phyloP scores from a whole-genome alignment of 2,888 invertebrate genomes.

The Monochamus alternatus region DNA sequence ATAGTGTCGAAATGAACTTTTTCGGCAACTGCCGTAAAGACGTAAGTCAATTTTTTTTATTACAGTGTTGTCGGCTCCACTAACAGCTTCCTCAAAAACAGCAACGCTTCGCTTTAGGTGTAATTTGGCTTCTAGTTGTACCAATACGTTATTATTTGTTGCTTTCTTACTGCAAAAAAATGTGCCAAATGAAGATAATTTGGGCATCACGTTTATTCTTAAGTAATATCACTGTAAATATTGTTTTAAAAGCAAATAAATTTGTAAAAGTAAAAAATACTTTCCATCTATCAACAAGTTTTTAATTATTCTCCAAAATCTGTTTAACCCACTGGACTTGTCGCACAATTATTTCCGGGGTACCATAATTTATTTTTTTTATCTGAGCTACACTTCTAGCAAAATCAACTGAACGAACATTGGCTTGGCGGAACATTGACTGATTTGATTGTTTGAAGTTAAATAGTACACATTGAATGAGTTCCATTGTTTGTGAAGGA shows the following conservation, averaged over 20 bases:
- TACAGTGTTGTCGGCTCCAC: not conserved
- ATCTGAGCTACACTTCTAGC: not conserved
- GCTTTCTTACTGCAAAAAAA: not conserved
- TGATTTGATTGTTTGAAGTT: not conserved
- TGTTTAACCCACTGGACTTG: too few relatives aligned
- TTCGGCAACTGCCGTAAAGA: not conserved
- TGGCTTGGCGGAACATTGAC: too few relatives aligned
- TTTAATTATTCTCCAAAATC: too few relatives aligned
- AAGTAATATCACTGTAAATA: too few relatives aligned
- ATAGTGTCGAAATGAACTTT: not conserved
- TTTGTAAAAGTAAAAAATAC: too few relatives aligned
- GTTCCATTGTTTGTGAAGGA: not conserved
- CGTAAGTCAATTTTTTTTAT: conserved; percentile 7
- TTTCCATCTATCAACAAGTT: too few relatives aligned
- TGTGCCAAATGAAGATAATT: not conserved
- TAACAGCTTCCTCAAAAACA: not conserved
- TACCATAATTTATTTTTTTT: not conserved
- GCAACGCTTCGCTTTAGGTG: conserved; percentile 5
- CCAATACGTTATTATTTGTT: not conserved
- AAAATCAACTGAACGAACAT: not conserved
- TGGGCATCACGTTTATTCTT: not conserved
- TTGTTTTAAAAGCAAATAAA: too few relatives aligned
- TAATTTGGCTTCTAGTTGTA: not conserved
- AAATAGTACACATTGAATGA: not conserved
- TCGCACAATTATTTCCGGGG: too few relatives aligned